These are phyloP conservation scores for Dastarcus helophoroides DNA, from an alignment of 2,888 invertebrate genomes.

Conservation along the genomic window DNA sequence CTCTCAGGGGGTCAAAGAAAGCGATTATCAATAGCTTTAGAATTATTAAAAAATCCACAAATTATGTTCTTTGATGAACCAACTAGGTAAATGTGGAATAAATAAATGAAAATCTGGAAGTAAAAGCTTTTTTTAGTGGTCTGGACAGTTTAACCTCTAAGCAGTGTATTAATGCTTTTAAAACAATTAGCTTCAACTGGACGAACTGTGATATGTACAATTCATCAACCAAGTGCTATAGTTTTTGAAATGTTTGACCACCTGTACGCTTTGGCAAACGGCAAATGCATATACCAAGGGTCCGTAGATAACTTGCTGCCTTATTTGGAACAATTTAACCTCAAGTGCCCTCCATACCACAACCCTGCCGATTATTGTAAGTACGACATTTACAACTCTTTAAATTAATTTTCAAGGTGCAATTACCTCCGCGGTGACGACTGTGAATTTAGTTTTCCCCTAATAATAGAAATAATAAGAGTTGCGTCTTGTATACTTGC, in stretches of 20 bases:
- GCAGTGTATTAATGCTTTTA: slow-evolving; percentile 67
- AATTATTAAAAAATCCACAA: slow-evolving; percentile 83
- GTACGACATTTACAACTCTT: no score
- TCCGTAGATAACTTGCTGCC: slow-evolving; percentile 63
- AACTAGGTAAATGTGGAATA: slow-evolving; percentile 54
- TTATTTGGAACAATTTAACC: slow-evolving; percentile 56
- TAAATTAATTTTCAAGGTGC: no score
- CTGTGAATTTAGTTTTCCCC: no score
- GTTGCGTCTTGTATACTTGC: no score
- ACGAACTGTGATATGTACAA: slow-evolving; percentile 75
- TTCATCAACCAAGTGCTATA: slow-evolving; percentile 84
- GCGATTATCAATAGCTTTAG: slow-evolving; percentile 78
- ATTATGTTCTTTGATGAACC: slow-evolving; percentile 93
- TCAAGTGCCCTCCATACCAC: slow-evolving; percentile 77
- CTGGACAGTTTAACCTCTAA: slow-evolving; percentile 72
- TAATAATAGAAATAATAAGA: no score
- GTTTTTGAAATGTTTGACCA: slow-evolving; percentile 83
- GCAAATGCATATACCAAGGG: slow-evolving; percentile 72
- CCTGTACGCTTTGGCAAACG: slow-evolving; percentile 70
- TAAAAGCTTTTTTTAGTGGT: slow-evolving; percentile 44
- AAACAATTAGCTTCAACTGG: slow-evolving; percentile 75
- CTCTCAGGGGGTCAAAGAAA: slow-evolving; percentile 88
- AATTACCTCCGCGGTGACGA: no score
- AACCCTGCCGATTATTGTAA: slow-evolving; percentile 86
- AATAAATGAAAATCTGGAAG: neutral